Base-by-base conservation (phyloP, 2,888 invertebrate genomes). In the Notocelia uddmanniana region DNA sequence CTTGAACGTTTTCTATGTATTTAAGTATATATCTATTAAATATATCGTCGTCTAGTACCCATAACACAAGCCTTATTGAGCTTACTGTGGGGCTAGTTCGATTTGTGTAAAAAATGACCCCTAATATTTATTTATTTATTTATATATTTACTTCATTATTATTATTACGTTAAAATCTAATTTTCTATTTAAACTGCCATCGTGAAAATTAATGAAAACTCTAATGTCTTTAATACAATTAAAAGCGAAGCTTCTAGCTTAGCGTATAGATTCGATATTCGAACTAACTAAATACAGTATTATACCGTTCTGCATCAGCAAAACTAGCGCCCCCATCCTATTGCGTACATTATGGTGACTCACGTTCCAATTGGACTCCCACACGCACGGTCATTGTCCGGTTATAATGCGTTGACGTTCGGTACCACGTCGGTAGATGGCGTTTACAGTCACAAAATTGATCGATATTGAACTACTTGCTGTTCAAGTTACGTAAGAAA, bases 261-360 rank as follows among this genome's bases (percentile, higher is more conserved):
- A n/a, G 45, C 3, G 5, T n/a, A 45, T n/a, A 6, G n/a, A n/a
- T 5, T n/a, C n/a, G n/a, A 45, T 45, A 45, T 45, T 45, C n/a
- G 45, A 41, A 15, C 15, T n/a, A 15, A 5, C 13, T 13, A 6
- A 15, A 41, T 15, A 0, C 15, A 15, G 45, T 18, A 45, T 26
- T 26, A 26, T 31, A 11, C 48, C 48, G 13, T 64, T 64, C 34
- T 48, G 69, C 57, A 57, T 63, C 37, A 52, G 48, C 37, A 37
- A 57, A 19, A 31, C 59, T 64, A 21, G 66, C 71, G 71, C 71
- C 71, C 66, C 54, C 66, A 70, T 18, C 48, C 34, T 13, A n/a
- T 34, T 52, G 26, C 31, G 18, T 54, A 48, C 34, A 21, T n/a
- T 18, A 15, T 54, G 13, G 21, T 52, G 70, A 70, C 52, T 71